Evolutionary conservation across 2,888 invertebrate genomes (phyloP), one percentile per base, ranked within the genome.

Genomic region (Acleris holmiana): DNA sequence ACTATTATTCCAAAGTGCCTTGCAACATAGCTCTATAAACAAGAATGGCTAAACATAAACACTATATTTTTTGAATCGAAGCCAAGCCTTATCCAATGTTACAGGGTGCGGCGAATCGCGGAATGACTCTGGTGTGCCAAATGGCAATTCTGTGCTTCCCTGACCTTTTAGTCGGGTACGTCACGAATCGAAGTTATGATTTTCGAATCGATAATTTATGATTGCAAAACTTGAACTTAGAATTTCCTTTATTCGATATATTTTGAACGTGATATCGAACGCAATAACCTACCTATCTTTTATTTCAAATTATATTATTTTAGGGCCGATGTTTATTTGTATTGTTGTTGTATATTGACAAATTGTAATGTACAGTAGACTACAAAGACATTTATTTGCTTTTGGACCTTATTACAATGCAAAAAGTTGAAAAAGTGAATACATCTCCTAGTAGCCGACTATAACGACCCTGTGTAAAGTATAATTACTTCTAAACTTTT

Each of bases 111-210:
- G 44, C 65, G 44, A 60, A 65, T 65, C 49, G 59, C 23, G 19
- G 53, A 59, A 65, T 65, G 49, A 46, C 47, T 61, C 44, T 13
- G 23, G 19, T 17, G 51, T 41, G 41, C 35, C 49, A 60, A 46
- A 61, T 55, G 63, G 70, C 67, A 68, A 66, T 69, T 70, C 69
- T 67, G 67, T 69, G 69, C 73, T 71, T 67, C 66, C 66, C 59
- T 75, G 76, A 78, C 80, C 80, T 80, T 79, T 78, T 66, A 29
- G 50, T 60, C 56, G 61, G 61, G 60, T 56, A 61, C 49, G 58
- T 25, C 49, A 59, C 56, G 61, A 44, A 58, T 67, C 35, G 35
- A 65, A 70, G 68, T 69, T 60, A 72, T 68, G 29, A 67, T 51
- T 66, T 55, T 66, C 67, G 63, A 67, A 69, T 69, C 58, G 51